Evolutionary conservation across 2,797 vertebrate species (phyloP).

Genomic region (Pseudochaenichthys georgianus): DNA sequence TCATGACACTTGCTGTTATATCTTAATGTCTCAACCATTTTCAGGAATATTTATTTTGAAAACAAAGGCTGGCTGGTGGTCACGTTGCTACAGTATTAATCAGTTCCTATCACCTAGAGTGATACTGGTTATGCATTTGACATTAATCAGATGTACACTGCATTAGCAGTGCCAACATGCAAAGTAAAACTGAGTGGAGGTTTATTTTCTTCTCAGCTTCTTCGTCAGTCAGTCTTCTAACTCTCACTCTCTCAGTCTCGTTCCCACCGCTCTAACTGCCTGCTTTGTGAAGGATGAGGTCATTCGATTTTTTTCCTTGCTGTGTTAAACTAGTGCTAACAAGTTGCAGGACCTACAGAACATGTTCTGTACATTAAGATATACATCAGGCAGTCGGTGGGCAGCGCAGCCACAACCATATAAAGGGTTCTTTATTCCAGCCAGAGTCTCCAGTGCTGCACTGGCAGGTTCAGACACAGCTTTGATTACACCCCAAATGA

Average conservation of each 20-base stretch:
- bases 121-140: constrained; percentile 32
- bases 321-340: constrained; percentile 85
- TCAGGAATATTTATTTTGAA: constrained; percentile 64
- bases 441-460: constrained; percentile 74
- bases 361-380: constrained; percentile 85
- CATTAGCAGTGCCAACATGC: constrained; percentile 6
- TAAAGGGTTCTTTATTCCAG: constrained; percentile 84
- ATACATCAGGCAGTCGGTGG: constrained; percentile 82
- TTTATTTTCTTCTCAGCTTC: constrained; percentile 19
- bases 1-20: constrained; percentile 48
- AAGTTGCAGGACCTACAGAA: constrained; percentile 84
- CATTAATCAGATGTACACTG: constrained; percentile 40
- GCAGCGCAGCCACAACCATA: constrained; percentile 76
- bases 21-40: constrained; percentile 34
- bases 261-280: constrained; percentile 72
- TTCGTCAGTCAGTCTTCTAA: constrained; percentile 22
- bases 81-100: constrained; percentile 62
- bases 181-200: constrained; percentile 19
- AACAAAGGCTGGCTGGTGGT: constrained; percentile 54
- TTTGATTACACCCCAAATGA: constrained; percentile 84
- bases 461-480: constrained; percentile 83
- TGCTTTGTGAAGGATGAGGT: constrained; percentile 84
- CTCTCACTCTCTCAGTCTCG: constrained; percentile 38
- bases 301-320: constrained; percentile 76
- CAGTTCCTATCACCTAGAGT: constrained; percentile 47